Evolutionary conservation across 1,140 invertebrate genomes (phyloP), one percentile per base, ranked within the genome.

Genomic region (Drosophila sulfurigaster): DNA sequence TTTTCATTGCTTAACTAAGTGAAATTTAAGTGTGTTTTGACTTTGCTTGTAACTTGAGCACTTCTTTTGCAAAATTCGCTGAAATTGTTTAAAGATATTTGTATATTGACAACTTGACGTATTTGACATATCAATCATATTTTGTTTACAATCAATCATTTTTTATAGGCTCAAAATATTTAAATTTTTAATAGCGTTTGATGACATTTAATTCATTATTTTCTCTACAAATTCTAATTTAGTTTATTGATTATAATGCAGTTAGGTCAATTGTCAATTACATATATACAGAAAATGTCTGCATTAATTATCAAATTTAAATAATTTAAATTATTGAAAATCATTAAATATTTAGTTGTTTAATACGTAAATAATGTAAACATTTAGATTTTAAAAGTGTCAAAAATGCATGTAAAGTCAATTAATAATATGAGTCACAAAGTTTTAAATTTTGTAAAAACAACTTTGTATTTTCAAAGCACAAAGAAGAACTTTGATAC

Each of bases 1-100:
- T 4, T 32, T 67, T 41, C 51, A 30, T 46, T 54, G 66, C 66
- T 51, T 73, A 79, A 87, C 71, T 86, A 82, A 86, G 81, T 79
- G 75, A 62, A 76, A 82, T 73, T 78, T 56, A 62, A 86, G 75
- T 82, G 30, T 49, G 63, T 38, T 60, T 49, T 69, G 57, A 59
- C 58, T 69, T 52, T 56, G 49, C 16, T 48, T 62, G 69, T 28
- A 68, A 65, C 46, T 64, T 71, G 30, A 54, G n/a, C 15, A 63
- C 49, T 35, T 35, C 30, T 13, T 28, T 11, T 32, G 28, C 32
- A 49, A 35, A 15, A 38, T 38, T 49, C 16, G 15, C 15, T 7
- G 3, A 20, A 30, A 41, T n/a, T 38, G 13, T 15, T 2, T 1
- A 41, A 5, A 5, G 16, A 43, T 5, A 46, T 66, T 20, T 57